Base-by-base conservation (phyloP, 2,797 vertebrate species). In the Oreortyx pictus region DNA sequence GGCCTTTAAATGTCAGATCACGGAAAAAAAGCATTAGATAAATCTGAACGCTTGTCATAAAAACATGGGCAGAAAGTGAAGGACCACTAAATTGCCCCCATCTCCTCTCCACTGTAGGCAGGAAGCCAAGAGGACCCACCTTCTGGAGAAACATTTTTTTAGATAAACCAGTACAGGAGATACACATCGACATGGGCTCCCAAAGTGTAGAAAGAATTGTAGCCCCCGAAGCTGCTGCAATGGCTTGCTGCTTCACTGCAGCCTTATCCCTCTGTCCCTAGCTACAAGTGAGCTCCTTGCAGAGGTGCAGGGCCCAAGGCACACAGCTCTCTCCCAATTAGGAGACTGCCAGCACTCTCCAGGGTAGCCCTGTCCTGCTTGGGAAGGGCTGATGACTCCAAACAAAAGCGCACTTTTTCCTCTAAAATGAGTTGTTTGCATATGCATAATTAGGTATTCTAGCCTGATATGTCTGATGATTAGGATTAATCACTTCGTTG, bases 1-100 rank as follows among this genome's bases (percentile, higher is more conserved):
- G 59, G 50, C 60, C 65, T 93, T 88, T 90, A 86, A 88, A 87
- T 72, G 49, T 65, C 84, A 95, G 72, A 74, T 86, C 62, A 72
- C 27, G 68, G 80, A 46, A 23, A 76, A 93, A 72, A 14, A 13
- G 9, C 15, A 80, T 47, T 59, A 59, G 72, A 47, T 44, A 80
- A 87, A 80, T 80, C 59, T 52, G 54, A 92, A 78, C 68, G 5
- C 16, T 59, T 13, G 14, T 46, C 22, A 22, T 75, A 79, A 75
- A 84, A 82, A 68, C 46, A 20, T 11, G 17, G n/a, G 20, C n/a
- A 84, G 49, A 78, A 77, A 74, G 52, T 13, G 25, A 50, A 25
- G 27, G 24, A 61, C 23, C 41, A 46, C 15, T 37, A 75, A 82
- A 87, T 1, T 27, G 3, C 23, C 16, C 39, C 9, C 13, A 76